Percentiles rank a stretch among this genome's conserved stretches.
Conservation (phyloP, 2,797 vertebrate species). For the Myotis planiceps region DNA sequence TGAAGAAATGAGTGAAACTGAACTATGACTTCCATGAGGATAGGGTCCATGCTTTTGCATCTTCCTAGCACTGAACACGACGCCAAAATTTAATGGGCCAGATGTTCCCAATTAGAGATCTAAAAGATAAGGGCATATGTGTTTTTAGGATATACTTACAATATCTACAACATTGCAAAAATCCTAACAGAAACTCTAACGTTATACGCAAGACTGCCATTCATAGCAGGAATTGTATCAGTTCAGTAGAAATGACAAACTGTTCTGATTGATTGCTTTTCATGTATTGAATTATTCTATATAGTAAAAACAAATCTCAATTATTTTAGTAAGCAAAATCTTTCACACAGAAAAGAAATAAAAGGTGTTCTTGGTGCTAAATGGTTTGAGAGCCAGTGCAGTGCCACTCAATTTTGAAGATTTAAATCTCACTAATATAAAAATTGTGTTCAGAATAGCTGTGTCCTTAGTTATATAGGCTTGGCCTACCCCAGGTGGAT, state of each 20-base stretch:
- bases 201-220: background rate
- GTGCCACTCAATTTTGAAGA: background rate
- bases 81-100: background rate
- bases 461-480: background rate
- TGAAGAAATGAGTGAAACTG: background rate
- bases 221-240: background rate
- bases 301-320: background rate
- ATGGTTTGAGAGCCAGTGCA: background rate
- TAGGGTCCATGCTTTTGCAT: background rate
- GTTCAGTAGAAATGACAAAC: background rate
- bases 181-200: background rate
- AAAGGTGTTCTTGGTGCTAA: background rate
- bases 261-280: background rate
- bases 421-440: background rate
- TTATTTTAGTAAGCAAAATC: conserved; percentile 1
- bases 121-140: background rate
- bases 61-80: background rate
- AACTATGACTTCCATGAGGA: background rate
- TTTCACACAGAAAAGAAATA: background rate
- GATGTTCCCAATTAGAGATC: background rate
- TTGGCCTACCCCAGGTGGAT: background rate
- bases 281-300: background rate
- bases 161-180: background rate
- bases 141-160: background rate
- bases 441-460: background rate